A percentile compares a stretch with the other conserved stretches of the same genome.
These are phyloP conservation scores for Bombus confusus DNA, from an alignment of 1,140 invertebrate genomes.

Conservation along the genomic window DNA sequence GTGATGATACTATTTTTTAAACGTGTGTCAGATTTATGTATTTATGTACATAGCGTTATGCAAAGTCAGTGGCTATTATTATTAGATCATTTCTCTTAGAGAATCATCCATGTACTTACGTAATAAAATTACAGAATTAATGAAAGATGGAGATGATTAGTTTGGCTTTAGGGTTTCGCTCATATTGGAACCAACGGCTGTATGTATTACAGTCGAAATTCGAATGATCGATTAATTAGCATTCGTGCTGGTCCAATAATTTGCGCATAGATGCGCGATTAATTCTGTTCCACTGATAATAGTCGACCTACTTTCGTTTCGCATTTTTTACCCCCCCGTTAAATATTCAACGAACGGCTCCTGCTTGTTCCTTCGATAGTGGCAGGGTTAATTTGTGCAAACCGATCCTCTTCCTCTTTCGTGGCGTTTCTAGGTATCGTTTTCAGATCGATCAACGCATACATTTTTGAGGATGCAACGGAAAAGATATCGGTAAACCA, in stretches of 20 bases:
- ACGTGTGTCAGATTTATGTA: too few relatives aligned
- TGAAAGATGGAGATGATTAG: too few relatives aligned
- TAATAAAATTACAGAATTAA: too few relatives aligned
- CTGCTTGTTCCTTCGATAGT: neutral
- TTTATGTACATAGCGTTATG: too few relatives aligned
- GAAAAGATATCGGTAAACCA: constrained; percentile 48
- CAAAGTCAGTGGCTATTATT: too few relatives aligned
- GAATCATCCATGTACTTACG: too few relatives aligned
- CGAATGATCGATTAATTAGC: constrained; percentile 36
- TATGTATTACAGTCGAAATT: too few relatives aligned
- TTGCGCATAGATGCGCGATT: neutral
- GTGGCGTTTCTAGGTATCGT: neutral
- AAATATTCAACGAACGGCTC: neutral
- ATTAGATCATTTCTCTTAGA: too few relatives aligned
- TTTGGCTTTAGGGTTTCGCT: too few relatives aligned
- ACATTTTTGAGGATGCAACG: neutral
- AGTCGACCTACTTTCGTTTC: constrained; percentile 27
- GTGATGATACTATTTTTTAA: too few relatives aligned
- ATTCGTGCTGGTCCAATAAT: constrained; percentile 9
- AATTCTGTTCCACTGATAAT: constrained; percentile 38
- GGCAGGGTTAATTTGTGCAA: neutral
- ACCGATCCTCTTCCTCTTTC: neutral
- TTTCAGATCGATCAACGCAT: neutral
- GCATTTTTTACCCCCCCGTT: neutral
- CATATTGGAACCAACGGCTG: neutral